Evolutionary conservation across 2,113 vertebrate species (phyloP).

Genomic region (Dendrocopos noguchii): DNA sequence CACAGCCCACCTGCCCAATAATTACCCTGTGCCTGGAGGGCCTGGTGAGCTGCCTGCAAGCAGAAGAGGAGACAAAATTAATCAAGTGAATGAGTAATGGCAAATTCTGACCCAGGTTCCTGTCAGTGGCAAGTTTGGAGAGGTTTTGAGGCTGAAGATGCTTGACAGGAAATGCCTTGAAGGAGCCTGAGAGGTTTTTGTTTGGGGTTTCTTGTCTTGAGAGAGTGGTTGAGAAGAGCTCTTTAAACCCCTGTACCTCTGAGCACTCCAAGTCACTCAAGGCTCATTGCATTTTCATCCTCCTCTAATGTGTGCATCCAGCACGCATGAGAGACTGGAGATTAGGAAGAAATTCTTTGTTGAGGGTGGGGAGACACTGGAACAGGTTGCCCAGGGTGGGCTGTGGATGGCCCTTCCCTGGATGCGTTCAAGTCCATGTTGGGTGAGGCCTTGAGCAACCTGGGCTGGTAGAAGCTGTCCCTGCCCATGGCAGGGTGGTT

Average conservation of each 20-base stretch:
- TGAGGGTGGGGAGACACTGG: no score
- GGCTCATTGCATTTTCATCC: background rate
- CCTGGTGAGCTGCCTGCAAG: background rate
- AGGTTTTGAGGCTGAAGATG: constrained; percentile 8
- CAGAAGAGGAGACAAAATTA: background rate
- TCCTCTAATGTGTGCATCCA: background rate
- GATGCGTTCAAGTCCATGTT: no score
- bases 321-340: no score
- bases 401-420: no score
- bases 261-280: background rate
- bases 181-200: background rate
- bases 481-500: no score
- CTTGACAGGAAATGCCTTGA: background rate
- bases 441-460: no score
- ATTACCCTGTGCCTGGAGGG: background rate
- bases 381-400: no score
- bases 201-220: background rate
- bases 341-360: no score
- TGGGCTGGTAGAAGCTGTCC: no score
- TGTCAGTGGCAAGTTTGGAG: background rate
- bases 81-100: constrained; percentile 38
- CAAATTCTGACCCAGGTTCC: background rate
- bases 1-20: background rate
- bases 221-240: background rate
- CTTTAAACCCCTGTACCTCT: background rate